Percentiles rank a stretch among this genome's conserved stretches.
These are phyloP conservation scores for Formica aserva DNA, from an alignment of 2,888 invertebrate species.

Conservation along the genomic window DNA sequence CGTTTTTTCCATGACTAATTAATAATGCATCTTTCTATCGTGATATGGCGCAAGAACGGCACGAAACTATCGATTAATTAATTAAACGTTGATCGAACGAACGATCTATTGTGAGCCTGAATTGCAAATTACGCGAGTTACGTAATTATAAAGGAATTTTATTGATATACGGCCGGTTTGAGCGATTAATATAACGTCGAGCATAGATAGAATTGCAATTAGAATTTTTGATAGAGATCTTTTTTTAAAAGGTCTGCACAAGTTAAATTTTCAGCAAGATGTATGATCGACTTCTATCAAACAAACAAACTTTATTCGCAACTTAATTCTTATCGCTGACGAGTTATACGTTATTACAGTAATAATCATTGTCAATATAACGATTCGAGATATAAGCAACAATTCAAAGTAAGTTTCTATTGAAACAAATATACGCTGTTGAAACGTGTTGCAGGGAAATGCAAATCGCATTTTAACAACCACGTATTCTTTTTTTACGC, in stretches of 20 bases:
- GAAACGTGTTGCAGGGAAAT: conserved; percentile 16
- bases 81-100: conserved; percentile 19
- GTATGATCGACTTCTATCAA: background rate
- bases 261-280: background rate
- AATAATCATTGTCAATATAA: background rate
- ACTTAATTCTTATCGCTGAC: background rate
- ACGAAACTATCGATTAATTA: conserved; percentile 5
- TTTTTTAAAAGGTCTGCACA: background rate
- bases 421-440: conserved; percentile 9
- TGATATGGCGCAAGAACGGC: conserved; percentile 13
- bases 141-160: conserved; percentile 1
- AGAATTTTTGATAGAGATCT: background rate
- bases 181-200: conserved; percentile 18
- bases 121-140: conserved; percentile 10
- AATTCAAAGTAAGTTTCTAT: background rate
- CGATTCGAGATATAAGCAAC: background rate
- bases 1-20: background rate
- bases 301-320: background rate
- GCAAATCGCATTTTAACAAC: conserved; percentile 7
- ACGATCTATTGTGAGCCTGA: background rate
- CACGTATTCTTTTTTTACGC: conserved; percentile 12
- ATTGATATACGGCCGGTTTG: background rate
- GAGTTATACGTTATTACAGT: background rate
- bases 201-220: background rate
- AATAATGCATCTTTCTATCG: background rate